These are phyloP conservation scores for Gandaritis pyraliata DNA, from an alignment of 2,888 invertebrate genomes.

Conservation along the genomic window DNA sequence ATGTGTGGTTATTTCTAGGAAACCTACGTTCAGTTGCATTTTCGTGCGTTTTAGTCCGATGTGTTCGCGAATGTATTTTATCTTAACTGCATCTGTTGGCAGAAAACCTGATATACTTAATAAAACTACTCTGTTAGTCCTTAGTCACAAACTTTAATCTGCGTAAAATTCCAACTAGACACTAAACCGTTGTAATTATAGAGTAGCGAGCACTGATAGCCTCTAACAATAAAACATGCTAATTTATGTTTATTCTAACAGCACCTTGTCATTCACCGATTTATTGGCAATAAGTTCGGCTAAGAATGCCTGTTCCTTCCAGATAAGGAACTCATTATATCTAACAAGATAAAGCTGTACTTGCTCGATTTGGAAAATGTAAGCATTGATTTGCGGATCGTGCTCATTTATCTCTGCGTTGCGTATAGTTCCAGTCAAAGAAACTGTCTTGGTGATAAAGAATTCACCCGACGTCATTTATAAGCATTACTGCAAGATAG, in stretches of 20 bases:
- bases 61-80: not conserved
- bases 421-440: constrained; percentile 1
- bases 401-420: constrained; percentile 11
- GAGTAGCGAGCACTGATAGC: constrained; percentile 28
- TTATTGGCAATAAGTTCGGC: constrained; percentile 52
- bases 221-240: constrained; percentile 33
- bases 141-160: constrained; percentile 6
- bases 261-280: constrained; percentile 51
- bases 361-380: constrained; percentile 57
- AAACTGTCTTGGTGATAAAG: not conserved
- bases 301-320: constrained; percentile 71
- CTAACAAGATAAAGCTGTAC: constrained; percentile 66
- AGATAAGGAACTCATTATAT: constrained; percentile 79
- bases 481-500: too few relatives aligned
- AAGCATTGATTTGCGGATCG: constrained; percentile 44
- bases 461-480: too few relatives aligned
- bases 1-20: constrained; percentile 20
- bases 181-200: constrained; percentile 27
- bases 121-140: not conserved
- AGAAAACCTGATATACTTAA: too few relatives aligned
- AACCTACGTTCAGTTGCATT: constrained; percentile 20
- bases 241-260: constrained; percentile 41
- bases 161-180: constrained; percentile 22
- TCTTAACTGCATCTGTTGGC: not conserved
- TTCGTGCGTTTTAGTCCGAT: not conserved